Percentiles rank a stretch among this genome's conserved stretches.
Conservation (phyloP, 2,797 vertebrate species). For the Carapus acus region DNA sequence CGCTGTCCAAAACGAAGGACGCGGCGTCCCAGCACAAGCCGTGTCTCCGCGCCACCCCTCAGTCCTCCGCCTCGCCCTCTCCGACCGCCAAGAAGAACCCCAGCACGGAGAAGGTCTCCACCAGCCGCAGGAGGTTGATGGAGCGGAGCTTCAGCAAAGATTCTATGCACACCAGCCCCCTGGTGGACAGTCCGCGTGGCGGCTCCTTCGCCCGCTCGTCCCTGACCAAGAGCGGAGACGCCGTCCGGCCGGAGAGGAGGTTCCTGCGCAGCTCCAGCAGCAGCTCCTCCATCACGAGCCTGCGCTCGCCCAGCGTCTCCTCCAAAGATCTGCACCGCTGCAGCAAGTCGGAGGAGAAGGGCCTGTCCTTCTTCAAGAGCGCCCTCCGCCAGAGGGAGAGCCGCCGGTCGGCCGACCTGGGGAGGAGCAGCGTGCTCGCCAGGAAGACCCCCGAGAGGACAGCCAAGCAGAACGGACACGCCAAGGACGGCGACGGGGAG, state of each 20-base stretch:
- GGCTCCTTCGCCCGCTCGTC: constrained; percentile 63
- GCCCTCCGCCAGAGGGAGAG: constrained; percentile 93
- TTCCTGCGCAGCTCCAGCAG: constrained; percentile 82
- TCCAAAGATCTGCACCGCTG: constrained; percentile 78
- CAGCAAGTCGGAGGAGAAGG: constrained; percentile 93
- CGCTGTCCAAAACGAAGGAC: constrained; percentile 75
- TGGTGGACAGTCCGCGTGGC: constrained; percentile 73
- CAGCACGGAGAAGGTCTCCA: constrained; percentile 53
- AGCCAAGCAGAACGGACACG: constrained; percentile 69
- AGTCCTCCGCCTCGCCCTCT: constrained; percentile 72
- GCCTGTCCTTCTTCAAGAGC: constrained; percentile 91
- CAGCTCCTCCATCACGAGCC: constrained; percentile 88
- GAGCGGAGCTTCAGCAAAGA: constrained; percentile 85
- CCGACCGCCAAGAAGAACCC: too few species aligned
- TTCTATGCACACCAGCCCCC: constrained; percentile 79
- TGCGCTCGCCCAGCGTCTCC: constrained; percentile 79
- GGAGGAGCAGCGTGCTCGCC: constrained; percentile 82
- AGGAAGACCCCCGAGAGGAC: constrained; percentile 79
- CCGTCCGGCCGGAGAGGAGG: constrained; percentile 65
- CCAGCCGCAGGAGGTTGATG: constrained; percentile 74
- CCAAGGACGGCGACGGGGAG: constrained; percentile 62
- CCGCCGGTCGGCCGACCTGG: constrained; percentile 88
- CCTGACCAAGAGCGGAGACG: constrained; percentile 66
- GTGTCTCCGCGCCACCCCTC: constrained; percentile 66
- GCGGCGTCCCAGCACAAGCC: constrained; percentile 72